These are phyloP conservation scores for Argyrosomus regius DNA, from an alignment of 2,797 vertebrate species.

Conservation along the genomic window DNA sequence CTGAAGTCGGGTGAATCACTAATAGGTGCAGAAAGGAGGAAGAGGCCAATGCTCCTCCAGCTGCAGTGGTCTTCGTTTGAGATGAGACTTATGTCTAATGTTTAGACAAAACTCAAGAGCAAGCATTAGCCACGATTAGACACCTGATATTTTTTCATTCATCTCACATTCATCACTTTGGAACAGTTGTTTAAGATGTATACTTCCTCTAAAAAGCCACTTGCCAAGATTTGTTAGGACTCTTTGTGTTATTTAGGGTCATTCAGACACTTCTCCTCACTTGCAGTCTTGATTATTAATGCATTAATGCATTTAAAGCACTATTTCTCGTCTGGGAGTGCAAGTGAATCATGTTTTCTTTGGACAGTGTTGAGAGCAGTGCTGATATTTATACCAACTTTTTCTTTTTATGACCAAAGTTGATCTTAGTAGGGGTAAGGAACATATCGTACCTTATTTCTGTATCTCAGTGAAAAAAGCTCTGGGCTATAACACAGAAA, in stretches of 20 bases:
- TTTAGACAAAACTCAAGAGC: slow-evolving; percentile 34
- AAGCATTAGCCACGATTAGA: slow-evolving; percentile 33
- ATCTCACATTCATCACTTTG: slow-evolving; percentile 19
- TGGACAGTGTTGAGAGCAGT: slow-evolving; percentile 42
- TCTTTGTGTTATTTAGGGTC: slow-evolving; percentile 23
- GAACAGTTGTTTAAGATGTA: slow-evolving; percentile 2
- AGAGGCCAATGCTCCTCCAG: background rate
- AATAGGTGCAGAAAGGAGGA: slow-evolving; percentile 17
- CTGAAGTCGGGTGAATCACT: slow-evolving; percentile 39
- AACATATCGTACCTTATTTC: background rate
- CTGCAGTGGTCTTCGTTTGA: slow-evolving; percentile 24
- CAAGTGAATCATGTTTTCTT: slow-evolving; percentile 38
- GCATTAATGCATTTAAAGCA: slow-evolving; percentile 21
- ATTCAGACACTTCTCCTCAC: slow-evolving; percentile 25
- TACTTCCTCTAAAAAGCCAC: slow-evolving; percentile 1
- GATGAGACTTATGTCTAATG: slow-evolving; percentile 53
- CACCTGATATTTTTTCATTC: slow-evolving; percentile 18
- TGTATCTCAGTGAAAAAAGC: slow-evolving; percentile 21
- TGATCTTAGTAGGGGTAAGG: background rate
- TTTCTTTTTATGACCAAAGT: slow-evolving; percentile 19
- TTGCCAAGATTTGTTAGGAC: slow-evolving; percentile 11
- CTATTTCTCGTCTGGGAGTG: background rate
- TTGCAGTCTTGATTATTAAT: slow-evolving; percentile 4
- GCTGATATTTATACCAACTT: background rate
- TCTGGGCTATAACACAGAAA: background rate